phyloP scores from a whole-genome alignment of 1,140 invertebrate genomes.

The Musca domestica region DNA sequence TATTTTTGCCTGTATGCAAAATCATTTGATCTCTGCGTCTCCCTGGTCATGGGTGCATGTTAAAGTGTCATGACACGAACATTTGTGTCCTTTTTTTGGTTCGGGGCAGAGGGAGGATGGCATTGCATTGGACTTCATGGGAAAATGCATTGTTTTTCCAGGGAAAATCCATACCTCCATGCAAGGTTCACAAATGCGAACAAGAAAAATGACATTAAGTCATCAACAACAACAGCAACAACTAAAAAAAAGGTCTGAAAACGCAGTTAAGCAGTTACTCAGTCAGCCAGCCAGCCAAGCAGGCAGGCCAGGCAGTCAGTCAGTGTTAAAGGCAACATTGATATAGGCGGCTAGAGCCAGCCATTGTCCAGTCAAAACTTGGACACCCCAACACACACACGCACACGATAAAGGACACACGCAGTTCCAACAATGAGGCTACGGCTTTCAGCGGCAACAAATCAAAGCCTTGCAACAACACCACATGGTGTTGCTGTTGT shows the following conservation, averaged over 20 bases:
- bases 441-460: not conserved
- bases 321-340: not conserved
- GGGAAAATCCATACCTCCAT: not conserved
- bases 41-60: not conserved
- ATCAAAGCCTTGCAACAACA: not conserved
- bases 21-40: not conserved
- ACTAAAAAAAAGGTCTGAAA: not conserved
- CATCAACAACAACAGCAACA: not conserved
- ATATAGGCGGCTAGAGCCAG: too few species aligned
- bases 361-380: not conserved
- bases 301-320: too few species aligned
- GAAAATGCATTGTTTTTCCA: too few species aligned
- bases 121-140: too few species aligned
- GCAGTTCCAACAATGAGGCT: slow-evolving; percentile 5
- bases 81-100: not conserved
- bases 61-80: slow-evolving; percentile 9
- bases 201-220: slow-evolving; percentile 10
- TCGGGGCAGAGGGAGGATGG: too few species aligned
- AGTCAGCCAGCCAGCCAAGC: not conserved
- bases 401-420: not conserved
- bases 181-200: not conserved
- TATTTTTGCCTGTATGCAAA: too few species aligned
- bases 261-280: not conserved
- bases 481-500: not conserved
- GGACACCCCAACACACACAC: not conserved